Evolutionary conservation across 2,113 vertebrate genomes (phyloP).

Genomic region (Aplodontia rufa): DNA sequence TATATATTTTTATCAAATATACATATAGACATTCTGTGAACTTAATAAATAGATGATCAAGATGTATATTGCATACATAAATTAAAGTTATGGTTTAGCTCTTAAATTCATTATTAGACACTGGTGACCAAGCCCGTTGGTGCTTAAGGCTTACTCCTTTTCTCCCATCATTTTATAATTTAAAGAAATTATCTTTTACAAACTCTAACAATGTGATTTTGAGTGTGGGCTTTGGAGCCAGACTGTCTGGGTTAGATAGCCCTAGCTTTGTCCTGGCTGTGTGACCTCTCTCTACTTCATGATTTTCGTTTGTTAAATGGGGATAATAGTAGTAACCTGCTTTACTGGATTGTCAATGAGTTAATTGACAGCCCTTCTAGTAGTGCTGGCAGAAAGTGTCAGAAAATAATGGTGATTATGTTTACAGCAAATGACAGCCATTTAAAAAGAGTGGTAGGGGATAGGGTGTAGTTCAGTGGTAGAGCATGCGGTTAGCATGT

Average conservation of each 20-base stretch:
- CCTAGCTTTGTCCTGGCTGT: neutral
- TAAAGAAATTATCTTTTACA: slow-evolving; percentile 30
- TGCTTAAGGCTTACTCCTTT: neutral
- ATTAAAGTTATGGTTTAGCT: neutral
- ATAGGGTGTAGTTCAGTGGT: neutral
- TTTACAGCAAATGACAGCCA: neutral
- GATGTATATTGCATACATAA: neutral
- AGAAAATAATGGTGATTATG: neutral
- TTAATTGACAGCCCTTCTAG: neutral
- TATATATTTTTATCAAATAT: neutral
- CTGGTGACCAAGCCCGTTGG: neutral
- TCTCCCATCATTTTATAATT: neutral
- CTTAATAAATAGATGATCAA: neutral
- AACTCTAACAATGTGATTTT: neutral
- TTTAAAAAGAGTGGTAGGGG: neutral
- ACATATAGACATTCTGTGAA: neutral
- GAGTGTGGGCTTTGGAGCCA: neutral
- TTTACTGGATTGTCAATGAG: neutral
- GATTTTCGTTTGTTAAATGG: neutral
- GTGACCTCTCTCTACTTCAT: neutral
- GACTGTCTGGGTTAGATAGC: neutral
- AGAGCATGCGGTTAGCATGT: neutral
- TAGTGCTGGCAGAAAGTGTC: neutral
- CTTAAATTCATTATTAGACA: neutral
- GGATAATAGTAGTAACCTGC: neutral